Conservation (phyloP, 2,888 invertebrate genomes). For the Coleophora flavipennella region DNA sequence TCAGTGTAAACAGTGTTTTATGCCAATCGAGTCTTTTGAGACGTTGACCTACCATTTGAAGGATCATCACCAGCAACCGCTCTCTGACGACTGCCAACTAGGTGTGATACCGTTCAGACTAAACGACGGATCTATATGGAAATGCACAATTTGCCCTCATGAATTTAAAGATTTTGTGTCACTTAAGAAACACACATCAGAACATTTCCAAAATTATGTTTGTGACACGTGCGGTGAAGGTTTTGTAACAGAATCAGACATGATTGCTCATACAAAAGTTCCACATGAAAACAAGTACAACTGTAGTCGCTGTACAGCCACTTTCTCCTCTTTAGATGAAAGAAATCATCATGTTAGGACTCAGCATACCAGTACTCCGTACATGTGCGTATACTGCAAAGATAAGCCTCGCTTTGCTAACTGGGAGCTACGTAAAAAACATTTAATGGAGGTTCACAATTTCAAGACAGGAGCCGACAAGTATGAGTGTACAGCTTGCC, state of each 20-base stretch:
- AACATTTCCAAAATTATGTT: constrained; percentile 62
- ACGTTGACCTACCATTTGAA: constrained; percentile 48
- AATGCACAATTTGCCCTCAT: constrained; percentile 57
- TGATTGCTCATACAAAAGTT: constrained; percentile 58
- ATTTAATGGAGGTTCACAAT: constrained; percentile 58
- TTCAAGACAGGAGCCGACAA: constrained; percentile 54
- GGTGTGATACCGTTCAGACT: constrained; percentile 56
- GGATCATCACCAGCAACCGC: constrained; percentile 51
- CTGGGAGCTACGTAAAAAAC: constrained; percentile 57
- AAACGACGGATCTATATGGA: constrained; percentile 55
- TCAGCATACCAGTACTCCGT: constrained; percentile 54
- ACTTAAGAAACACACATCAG: constrained; percentile 55
- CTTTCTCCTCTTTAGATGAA: constrained; percentile 52
- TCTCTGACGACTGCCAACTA: constrained; percentile 49
- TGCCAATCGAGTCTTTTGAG: constrained; percentile 45
- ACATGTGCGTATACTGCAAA: constrained; percentile 57
- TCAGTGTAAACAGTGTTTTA: constrained; percentile 57
- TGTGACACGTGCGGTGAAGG: constrained; percentile 65
- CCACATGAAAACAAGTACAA: constrained; percentile 61
- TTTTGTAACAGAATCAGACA: constrained; percentile 59
- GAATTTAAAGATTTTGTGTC: constrained; percentile 58
- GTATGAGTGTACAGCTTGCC: constrained; percentile 56
- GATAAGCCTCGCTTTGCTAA: constrained; percentile 60
- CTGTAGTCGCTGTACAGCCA: constrained; percentile 57
- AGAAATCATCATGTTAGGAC: constrained; percentile 56